Conservation (phyloP, 2,113 vertebrate species). For the Corynorhinus townsendii region DNA sequence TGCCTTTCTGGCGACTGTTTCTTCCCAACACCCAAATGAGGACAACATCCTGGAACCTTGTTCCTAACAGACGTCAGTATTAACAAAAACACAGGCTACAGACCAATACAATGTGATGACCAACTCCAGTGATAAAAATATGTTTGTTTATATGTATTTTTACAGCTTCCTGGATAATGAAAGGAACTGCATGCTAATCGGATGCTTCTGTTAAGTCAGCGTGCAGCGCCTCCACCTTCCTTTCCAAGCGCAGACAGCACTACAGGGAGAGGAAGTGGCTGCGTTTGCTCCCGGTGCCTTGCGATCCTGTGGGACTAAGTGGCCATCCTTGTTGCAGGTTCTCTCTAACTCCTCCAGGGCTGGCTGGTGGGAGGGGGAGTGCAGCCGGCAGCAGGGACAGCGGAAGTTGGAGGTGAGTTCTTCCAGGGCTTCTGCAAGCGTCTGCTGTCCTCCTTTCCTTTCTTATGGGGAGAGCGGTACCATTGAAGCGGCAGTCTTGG, state of each 20-base stretch:
- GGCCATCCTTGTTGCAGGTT: not conserved
- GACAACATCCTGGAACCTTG: not conserved
- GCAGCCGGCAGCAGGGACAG: rapidly evolving
- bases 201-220: not conserved
- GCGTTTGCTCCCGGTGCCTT: not conserved
- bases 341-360: not conserved
- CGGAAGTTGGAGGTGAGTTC: not conserved
- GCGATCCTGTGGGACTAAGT: not conserved
- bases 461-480: not conserved
- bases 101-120: not conserved
- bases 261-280: not conserved
- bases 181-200: not conserved
- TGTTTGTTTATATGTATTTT: not conserved
- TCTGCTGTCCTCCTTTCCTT: not conserved
- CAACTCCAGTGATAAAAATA: not conserved
- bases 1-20: not conserved
- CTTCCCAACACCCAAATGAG: not conserved
- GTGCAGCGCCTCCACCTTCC: rapidly evolving
- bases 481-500: not conserved
- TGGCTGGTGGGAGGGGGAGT: not conserved
- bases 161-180: slow-evolving; percentile 15
- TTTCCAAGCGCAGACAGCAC: rapidly evolving
- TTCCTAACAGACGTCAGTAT: not conserved
- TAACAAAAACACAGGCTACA: not conserved
- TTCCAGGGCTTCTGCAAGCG: not conserved